Conservation (phyloP, 2,888 invertebrate species). For the Nomada ferruginata region DNA sequence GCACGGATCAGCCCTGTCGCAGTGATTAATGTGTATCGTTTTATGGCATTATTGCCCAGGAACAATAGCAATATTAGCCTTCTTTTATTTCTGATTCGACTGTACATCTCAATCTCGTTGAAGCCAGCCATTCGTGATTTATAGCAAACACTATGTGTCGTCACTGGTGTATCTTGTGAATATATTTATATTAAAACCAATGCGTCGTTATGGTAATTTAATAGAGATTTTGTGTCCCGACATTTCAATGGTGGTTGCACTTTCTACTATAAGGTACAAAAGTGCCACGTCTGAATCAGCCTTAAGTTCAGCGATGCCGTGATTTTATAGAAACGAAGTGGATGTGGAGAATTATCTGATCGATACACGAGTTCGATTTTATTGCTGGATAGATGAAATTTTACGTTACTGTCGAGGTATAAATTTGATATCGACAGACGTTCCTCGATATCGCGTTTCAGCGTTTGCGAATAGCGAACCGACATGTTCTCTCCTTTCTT, state of each 20-base stretch:
- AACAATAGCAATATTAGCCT: slow-evolving; percentile 1
- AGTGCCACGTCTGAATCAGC: too few species aligned
- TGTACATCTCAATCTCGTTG: slow-evolving; percentile 7
- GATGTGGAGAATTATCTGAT: neutral
- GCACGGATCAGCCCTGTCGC: slow-evolving; percentile 36
- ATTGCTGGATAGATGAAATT: neutral
- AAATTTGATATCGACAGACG: slow-evolving; percentile 11
- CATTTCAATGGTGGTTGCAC: too few species aligned
- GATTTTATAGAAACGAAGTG: too few species aligned
- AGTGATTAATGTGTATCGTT: slow-evolving; percentile 50
- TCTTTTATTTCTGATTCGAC: neutral
- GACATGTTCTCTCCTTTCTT: neutral
- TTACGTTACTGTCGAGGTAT: slow-evolving; percentile 1
- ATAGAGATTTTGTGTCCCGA: too few species aligned
- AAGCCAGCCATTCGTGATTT: neutral
- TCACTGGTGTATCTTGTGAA: too few species aligned
- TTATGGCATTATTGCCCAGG: slow-evolving; percentile 3
- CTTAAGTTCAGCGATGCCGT: too few species aligned
- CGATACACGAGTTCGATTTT: neutral
- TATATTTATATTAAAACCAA: too few species aligned
- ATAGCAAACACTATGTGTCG: too few species aligned
- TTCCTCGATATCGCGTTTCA: slow-evolving; percentile 15
- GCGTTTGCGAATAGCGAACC: neutral
- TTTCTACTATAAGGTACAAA: too few species aligned
- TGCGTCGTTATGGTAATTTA: too few species aligned